Evolutionary conservation across 2,113 vertebrate species (phyloP).

Genomic region (Crypturellus undulatus): DNA sequence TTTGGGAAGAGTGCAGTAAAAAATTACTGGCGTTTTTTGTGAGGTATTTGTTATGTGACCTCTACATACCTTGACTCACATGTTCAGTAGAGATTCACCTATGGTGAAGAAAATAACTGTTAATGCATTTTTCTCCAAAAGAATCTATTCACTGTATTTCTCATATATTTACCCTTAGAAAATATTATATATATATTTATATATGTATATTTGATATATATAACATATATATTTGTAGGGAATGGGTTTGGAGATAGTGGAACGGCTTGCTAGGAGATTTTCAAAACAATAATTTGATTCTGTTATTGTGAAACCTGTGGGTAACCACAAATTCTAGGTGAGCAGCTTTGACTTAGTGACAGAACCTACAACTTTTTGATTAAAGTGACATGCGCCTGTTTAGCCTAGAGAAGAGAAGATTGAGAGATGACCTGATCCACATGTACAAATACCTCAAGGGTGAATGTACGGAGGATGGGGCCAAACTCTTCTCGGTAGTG

Average conservation of each 20-base stretch:
- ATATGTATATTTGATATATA: too few relatives aligned
- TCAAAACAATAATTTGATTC: not conserved
- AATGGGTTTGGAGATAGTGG: not conserved
- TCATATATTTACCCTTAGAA: not conserved
- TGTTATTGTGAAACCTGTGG: not conserved
- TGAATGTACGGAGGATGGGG: too few relatives aligned
- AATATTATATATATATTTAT: not conserved
- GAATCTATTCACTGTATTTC: not conserved
- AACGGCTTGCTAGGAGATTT: not conserved
- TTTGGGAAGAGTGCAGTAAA: not conserved
- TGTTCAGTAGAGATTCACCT: not conserved
- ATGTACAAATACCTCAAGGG: too few relatives aligned
- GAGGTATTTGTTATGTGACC: rapidly evolving
- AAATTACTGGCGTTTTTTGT: not conserved
- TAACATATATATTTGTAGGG: not conserved
- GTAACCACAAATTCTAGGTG: not conserved
- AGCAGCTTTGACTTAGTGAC: not conserved
- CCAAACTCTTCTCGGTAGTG: too few relatives aligned
- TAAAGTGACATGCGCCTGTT: too few relatives aligned
- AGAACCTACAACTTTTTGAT: not conserved
- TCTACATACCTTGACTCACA: not conserved
- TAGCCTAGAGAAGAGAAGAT: too few relatives aligned
- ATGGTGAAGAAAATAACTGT: not conserved
- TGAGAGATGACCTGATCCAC: too few relatives aligned
- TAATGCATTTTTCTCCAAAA: not conserved